Conservation (phyloP, 2,113 vertebrate species). For the Coracopsis vasa region DNA sequence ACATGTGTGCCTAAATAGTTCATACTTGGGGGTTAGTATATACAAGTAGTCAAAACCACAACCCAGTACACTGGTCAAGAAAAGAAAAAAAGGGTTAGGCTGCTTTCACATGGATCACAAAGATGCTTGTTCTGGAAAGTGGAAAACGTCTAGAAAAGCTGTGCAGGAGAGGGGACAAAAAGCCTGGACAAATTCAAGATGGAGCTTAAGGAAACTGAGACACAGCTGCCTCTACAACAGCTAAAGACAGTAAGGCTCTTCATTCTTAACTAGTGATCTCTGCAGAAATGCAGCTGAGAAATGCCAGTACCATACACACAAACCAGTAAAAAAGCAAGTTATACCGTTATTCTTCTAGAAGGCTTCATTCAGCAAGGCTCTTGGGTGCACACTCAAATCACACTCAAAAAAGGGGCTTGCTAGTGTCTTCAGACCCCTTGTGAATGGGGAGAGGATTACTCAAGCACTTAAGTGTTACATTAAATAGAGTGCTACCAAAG, state of each 20-base stretch:
- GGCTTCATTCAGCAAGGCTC: not conserved
- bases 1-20: not conserved
- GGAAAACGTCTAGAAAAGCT: not conserved
- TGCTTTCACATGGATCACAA: not conserved
- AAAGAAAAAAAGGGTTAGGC: not conserved
- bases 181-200: not conserved
- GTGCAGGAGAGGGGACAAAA: not conserved
- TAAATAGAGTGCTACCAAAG: not conserved
- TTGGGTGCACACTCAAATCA: not conserved
- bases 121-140: not conserved
- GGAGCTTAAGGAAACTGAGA: not conserved
- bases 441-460: not conserved
- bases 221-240: not conserved
- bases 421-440: not conserved
- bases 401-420: not conserved
- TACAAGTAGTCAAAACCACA: not conserved
- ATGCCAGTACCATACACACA: not conserved
- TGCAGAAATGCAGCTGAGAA: not conserved
- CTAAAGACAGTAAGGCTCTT: not conserved
- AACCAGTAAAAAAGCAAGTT: not conserved
- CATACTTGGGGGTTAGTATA: not conserved
- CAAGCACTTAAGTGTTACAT: not conserved
- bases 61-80: not conserved
- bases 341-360: not conserved
- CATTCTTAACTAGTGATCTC: not conserved